Evolutionary conservation across 2,797 vertebrate species (phyloP).

Genomic region (Manis pentadactyla): DNA sequence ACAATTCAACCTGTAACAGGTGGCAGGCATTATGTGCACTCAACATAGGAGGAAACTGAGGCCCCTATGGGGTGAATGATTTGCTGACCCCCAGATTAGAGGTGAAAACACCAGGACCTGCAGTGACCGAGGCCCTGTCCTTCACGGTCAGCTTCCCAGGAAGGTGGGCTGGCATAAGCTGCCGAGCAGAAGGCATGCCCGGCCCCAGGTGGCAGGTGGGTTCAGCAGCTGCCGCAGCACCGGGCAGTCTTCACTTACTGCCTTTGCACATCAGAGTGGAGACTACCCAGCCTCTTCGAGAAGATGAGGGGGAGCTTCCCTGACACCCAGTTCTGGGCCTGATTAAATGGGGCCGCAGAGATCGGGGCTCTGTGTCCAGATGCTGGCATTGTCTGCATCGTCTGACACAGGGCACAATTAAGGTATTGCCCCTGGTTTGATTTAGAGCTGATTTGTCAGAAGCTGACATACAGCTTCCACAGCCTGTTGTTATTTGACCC

Average conservation of each 20-base stretch:
- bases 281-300: neutral
- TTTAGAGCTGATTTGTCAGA: neutral
- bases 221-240: neutral
- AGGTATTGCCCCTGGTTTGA: neutral
- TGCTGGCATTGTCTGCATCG: fast-evolving
- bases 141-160: neutral
- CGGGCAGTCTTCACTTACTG: fast-evolving
- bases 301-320: neutral
- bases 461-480: neutral
- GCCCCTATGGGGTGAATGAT: neutral
- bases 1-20: neutral
- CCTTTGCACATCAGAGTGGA: neutral
- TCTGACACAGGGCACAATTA: neutral
- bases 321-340: neutral
- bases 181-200: neutral
- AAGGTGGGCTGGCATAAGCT: neutral
- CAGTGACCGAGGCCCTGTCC: fast-evolving
- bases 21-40: fast-evolving
- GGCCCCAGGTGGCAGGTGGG: fast-evolving
- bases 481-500: fast-evolving
- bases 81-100: neutral
- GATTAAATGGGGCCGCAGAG: neutral
- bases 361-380: neutral
- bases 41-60: neutral
- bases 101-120: neutral